These are phyloP conservation scores for Ploceus nigricollis DNA, from an alignment of 2,113 vertebrate species.

Conservation along the genomic window DNA sequence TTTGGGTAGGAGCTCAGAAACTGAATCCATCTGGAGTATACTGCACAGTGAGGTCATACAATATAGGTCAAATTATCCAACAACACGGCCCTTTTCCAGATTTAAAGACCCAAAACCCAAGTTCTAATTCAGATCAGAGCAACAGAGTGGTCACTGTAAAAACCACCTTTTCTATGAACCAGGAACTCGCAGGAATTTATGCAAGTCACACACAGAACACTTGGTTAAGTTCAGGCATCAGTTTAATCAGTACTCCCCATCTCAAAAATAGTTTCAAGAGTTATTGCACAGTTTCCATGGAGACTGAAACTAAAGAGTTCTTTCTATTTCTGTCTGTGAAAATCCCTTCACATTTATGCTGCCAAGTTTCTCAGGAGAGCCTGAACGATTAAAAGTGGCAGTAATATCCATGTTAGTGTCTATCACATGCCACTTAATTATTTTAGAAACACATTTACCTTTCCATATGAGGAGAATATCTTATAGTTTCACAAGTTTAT, in stretches of 20 bases:
- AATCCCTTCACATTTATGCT: slow-evolving; percentile 41
- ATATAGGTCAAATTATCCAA: not conserved
- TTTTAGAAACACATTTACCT: slow-evolving; percentile 25
- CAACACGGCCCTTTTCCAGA: not conserved
- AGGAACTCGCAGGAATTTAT: not conserved
- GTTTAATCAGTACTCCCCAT: slow-evolving; percentile 8
- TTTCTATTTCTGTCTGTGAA: slow-evolving; percentile 49
- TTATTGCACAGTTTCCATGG: slow-evolving; percentile 38
- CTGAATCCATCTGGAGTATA: not conserved
- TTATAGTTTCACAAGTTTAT: not conserved
- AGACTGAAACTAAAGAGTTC: not conserved
- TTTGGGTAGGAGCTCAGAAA: not conserved
- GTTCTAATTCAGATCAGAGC: not conserved
- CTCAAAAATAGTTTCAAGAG: slow-evolving; percentile 28
- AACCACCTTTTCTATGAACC: not conserved
- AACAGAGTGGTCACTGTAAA: not conserved
- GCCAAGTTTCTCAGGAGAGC: slow-evolving; percentile 25
- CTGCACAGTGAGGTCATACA: not conserved
- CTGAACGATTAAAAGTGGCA: slow-evolving; percentile 29
- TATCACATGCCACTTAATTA: slow-evolving; percentile 30
- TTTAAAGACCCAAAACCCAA: not conserved
- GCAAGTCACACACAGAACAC: not conserved
- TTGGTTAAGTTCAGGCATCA: slow-evolving; percentile 7
- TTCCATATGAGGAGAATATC: not conserved
- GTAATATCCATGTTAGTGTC: not conserved